phyloP scores from a whole-genome alignment of 2,888 invertebrate species.

The Slavum lentiscoides region DNA sequence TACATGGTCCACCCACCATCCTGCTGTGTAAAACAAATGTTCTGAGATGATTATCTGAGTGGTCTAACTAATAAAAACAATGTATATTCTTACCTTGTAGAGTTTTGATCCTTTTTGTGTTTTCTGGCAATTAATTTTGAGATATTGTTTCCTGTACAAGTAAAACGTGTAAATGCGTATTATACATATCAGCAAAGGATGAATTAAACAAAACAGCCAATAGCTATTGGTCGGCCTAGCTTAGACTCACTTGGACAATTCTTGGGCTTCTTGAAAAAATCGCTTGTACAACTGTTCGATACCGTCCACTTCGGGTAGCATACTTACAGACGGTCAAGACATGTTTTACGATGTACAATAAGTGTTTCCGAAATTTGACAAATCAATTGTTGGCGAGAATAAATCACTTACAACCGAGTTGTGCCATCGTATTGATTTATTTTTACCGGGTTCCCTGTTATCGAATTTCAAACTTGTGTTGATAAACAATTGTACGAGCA shows the following conservation, averaged over 20 bases:
- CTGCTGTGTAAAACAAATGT: background rate
- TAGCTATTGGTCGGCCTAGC: background rate
- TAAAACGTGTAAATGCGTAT: background rate
- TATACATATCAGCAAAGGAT: background rate
- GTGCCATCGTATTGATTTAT: constrained; percentile 35
- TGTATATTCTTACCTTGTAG: constrained; percentile 13
- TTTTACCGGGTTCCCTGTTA: constrained; percentile 51
- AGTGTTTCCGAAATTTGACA: background rate
- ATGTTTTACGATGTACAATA: background rate
- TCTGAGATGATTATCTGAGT: background rate
- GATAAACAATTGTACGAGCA: constrained; percentile 38
- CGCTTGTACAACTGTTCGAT: constrained; percentile 50
- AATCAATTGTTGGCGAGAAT: background rate
- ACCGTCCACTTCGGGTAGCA: constrained; percentile 49
- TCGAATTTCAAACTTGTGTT: constrained; percentile 50
- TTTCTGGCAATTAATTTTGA: constrained; percentile 30
- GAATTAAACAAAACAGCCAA: background rate
- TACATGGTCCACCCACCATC: constrained; percentile 50
- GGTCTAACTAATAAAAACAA: background rate
- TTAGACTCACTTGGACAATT: constrained; percentile 35
- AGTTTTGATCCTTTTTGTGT: constrained; percentile 32
- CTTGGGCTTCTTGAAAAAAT: constrained; percentile 50
- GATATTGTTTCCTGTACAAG: constrained; percentile 5
- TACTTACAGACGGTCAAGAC: constrained; percentile 13
- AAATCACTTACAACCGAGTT: background rate